Evolutionary conservation across 2,797 vertebrate genomes (phyloP).

Genomic region (Phataginus tricuspis): DNA sequence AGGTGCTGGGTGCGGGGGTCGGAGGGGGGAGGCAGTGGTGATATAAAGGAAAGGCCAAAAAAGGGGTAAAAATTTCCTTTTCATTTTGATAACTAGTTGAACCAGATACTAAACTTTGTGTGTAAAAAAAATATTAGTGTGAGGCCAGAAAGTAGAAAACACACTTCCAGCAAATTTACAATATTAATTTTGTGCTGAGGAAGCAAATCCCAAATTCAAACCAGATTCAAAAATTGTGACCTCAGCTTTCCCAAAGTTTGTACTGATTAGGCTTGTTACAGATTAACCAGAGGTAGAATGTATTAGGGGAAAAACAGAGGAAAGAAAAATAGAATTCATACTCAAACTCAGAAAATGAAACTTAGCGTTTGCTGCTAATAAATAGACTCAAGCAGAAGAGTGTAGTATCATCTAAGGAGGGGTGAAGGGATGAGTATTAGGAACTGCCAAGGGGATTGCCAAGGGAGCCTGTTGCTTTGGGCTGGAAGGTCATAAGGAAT

Average conservation of each 20-base stretch:
- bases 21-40: not conserved
- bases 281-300: constrained; percentile 31
- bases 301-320: not conserved
- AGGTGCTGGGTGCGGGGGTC: not conserved
- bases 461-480: not conserved
- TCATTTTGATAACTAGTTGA: constrained; percentile 49
- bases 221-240: constrained; percentile 67
- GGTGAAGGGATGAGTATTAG: not conserved
- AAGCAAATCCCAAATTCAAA: constrained; percentile 62
- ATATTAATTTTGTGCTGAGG: constrained; percentile 50
- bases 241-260: constrained; percentile 42
- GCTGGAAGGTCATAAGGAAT: not conserved
- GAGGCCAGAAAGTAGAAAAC: constrained; percentile 28
- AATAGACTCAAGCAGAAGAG: not conserved
- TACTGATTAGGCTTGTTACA: constrained; percentile 35
- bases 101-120: constrained; percentile 29
- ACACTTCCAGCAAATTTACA: not conserved
- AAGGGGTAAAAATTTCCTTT: not conserved
- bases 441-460: not conserved
- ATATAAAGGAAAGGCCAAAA: not conserved
- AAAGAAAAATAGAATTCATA: constrained; percentile 18
- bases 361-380: not conserved
- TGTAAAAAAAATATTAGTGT: not conserved
- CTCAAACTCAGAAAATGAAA: constrained; percentile 5
- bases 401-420: not conserved